Percentiles rank a stretch among this genome's conserved stretches.
Evolutionary conservation across 1,140 invertebrate genomes (phyloP).

Genomic region (Odontomachus brunneus): DNA sequence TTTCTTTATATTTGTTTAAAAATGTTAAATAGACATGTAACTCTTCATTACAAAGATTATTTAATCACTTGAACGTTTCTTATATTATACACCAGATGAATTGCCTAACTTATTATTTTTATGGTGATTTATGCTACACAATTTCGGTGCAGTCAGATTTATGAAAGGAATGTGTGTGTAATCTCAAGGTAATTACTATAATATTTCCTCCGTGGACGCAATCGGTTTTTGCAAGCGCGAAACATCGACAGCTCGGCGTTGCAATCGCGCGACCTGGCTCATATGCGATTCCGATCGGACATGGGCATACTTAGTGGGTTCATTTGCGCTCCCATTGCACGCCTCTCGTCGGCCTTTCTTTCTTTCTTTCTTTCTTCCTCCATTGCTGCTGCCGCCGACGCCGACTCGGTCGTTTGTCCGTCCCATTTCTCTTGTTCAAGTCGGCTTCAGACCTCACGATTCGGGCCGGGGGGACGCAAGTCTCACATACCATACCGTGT

Average conservation of each 20-base stretch:
- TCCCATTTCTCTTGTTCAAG: conserved; percentile 67
- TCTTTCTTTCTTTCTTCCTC: conserved; percentile 46
- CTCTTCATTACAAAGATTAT: no score
- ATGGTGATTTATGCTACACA: no score
- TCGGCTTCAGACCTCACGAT: conserved; percentile 73
- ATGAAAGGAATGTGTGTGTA: no score
- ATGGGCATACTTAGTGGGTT: conserved; percentile 55
- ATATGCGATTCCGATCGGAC: conserved; percentile 75
- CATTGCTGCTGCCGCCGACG: not conserved
- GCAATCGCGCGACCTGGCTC: conserved; percentile 53
- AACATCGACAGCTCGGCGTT: conserved; percentile 58
- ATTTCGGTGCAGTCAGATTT: no score
- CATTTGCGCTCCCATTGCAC: conserved; percentile 64
- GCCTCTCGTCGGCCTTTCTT: conserved; percentile 63
- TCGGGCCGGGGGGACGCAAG: conserved; percentile 80
- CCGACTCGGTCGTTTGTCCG: conserved; percentile 37
- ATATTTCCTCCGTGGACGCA: conserved; percentile 45
- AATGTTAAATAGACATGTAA: no score
- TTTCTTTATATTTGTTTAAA: no score
- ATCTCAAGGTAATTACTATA: no score
- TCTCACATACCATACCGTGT: conserved; percentile 82
- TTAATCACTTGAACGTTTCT: no score
- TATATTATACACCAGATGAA: no score
- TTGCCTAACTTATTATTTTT: no score
- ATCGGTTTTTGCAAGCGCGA: conserved; percentile 51